Percentiles rank a stretch among this genome's conserved stretches.
Evolutionary conservation across 2,113 vertebrate genomes (phyloP).

Genomic region (Syngnathus scovelli): DNA sequence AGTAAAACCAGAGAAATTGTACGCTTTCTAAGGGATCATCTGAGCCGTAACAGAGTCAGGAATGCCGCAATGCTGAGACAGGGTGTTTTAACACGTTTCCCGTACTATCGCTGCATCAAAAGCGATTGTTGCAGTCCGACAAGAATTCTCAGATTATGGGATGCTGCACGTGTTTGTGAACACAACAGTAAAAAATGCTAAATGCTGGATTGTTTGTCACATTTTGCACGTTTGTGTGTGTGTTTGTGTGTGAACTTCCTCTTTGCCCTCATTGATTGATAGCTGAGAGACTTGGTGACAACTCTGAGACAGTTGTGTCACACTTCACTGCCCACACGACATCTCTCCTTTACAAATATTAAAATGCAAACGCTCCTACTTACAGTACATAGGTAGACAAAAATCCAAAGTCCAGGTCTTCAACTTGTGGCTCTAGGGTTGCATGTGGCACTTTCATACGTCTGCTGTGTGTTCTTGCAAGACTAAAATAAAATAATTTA

Average conservation of each 20-base stretch:
- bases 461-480: too few species aligned
- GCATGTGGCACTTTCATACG: too few species aligned
- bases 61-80: too few species aligned
- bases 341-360: constrained; percentile 8
- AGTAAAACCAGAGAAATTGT: neutral
- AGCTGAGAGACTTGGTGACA: constrained; percentile 40
- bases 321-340: constrained; percentile 8
- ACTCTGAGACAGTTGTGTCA: constrained; percentile 27
- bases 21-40: too few species aligned
- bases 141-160: too few species aligned
- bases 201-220: neutral
- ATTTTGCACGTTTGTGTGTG: neutral
- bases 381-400: neutral
- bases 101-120: too few species aligned
- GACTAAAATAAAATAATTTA: too few species aligned
- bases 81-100: too few species aligned
- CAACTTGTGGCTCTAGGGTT: neutral
- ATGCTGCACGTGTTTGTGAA: too few species aligned
- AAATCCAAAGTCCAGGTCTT: neutral
- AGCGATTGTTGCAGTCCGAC: too few species aligned
- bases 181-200: neutral
- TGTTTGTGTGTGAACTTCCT: neutral
- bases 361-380: constrained; percentile 2
- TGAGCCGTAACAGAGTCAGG: too few species aligned
- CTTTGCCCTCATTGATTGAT: constrained; percentile 31